A percentile compares a stretch with the other conserved stretches of the same genome.
phyloP scores from a whole-genome alignment of 2,888 invertebrate species.

The Elegia similella region DNA sequence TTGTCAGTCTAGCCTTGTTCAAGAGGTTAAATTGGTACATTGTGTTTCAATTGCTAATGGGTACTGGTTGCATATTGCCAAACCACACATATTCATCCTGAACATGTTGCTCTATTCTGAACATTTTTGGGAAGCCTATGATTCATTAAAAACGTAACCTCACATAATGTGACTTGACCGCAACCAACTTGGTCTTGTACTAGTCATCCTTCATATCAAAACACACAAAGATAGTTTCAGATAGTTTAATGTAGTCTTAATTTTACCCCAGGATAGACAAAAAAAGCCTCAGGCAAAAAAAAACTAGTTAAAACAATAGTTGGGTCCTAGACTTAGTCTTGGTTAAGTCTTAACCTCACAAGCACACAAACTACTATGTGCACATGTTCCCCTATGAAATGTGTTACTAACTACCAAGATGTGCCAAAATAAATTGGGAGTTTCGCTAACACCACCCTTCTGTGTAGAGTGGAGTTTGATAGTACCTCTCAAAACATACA shows the following conservation, averaged over 20 bases:
- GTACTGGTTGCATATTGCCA: background rate
- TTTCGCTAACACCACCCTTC: slow-evolving; percentile 76
- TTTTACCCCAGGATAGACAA: too few species aligned
- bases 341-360: too few species aligned
- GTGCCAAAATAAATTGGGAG: slow-evolving; percentile 67
- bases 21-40: slow-evolving; percentile 16
- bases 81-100: background rate
- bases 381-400: slow-evolving; percentile 50
- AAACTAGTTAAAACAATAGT: too few species aligned
- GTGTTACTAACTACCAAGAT: slow-evolving; percentile 69
- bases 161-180: too few species aligned
- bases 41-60: slow-evolving; percentile 13
- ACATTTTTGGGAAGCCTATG: background rate
- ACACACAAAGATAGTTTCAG: too few species aligned
- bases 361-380: slow-evolving; percentile 61
- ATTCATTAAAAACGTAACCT: too few species aligned
- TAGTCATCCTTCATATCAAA: too few species aligned
- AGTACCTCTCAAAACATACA: slow-evolving; percentile 68
- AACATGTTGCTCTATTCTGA: background rate
- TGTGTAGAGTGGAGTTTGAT: slow-evolving; percentile 75
- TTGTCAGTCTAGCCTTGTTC: background rate
- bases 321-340: too few species aligned
- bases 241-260: too few species aligned
- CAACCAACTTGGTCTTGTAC: too few species aligned
- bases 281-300: too few species aligned